These are phyloP conservation scores for Rhagonycha lutea DNA, from an alignment of 2,888 invertebrate genomes.

Conservation along the genomic window DNA sequence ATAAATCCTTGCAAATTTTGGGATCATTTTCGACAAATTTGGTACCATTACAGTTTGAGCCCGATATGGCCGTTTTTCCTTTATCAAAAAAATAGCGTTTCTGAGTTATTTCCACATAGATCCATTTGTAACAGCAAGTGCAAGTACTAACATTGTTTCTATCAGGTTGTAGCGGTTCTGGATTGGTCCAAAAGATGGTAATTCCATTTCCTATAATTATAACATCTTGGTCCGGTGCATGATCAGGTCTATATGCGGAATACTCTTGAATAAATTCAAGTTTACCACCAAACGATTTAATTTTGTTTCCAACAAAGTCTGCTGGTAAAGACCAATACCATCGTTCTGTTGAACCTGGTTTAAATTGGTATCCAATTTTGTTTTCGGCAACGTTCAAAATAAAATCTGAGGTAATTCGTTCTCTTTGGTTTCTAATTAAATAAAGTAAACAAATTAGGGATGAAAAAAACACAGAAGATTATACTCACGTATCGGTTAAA, in stretches of 20 bases:
- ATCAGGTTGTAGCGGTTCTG: conserved; percentile 60
- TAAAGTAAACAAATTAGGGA: background rate
- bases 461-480: background rate
- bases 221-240: conserved; percentile 76
- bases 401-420: conserved; percentile 57
- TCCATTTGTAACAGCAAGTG: background rate
- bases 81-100: too few species aligned
- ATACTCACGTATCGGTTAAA: conserved; percentile 63
- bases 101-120: too few species aligned
- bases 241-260: conserved; percentile 60
- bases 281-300: conserved; percentile 86
- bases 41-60: too few species aligned
- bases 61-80: too few species aligned
- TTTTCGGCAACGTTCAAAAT: conserved; percentile 61
- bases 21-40: too few species aligned
- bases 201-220: conserved; percentile 79
- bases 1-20: too few species aligned
- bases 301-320: conserved; percentile 71
- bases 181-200: conserved; percentile 77
- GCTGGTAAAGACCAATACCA: conserved; percentile 79
- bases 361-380: conserved; percentile 64
- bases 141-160: conserved; percentile 63
- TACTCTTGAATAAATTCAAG: conserved; percentile 76
- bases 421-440: conserved; percentile 48
- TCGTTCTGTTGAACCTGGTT: conserved; percentile 55